Conservation (phyloP, 2,888 invertebrate genomes). For the Lasius platythorax region DNA sequence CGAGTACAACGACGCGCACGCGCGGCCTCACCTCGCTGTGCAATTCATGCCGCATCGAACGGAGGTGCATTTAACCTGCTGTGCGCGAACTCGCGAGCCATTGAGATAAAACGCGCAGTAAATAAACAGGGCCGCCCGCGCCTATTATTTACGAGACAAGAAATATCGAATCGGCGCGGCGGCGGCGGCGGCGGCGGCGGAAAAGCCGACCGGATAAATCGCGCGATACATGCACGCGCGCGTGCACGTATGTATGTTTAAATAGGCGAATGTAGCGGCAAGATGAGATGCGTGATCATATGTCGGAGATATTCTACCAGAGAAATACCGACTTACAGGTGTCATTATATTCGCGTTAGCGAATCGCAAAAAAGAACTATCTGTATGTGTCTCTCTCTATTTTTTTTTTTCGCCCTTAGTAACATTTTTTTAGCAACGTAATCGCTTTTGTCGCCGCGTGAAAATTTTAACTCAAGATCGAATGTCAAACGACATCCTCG, state of each 20-base stretch:
- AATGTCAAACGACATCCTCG: neutral
- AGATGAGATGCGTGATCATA: slow-evolving; percentile 69
- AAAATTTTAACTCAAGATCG: slow-evolving; percentile 13
- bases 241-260: slow-evolving; percentile 32
- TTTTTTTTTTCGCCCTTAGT: neutral
- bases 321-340: slow-evolving; percentile 71
- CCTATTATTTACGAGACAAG: slow-evolving; percentile 61
- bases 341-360: slow-evolving; percentile 79
- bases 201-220: slow-evolving; percentile 39
- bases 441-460: slow-evolving; percentile 26
- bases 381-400: neutral
- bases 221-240: slow-evolving; percentile 24
- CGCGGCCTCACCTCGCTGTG: slow-evolving; percentile 41
- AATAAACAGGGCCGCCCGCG: slow-evolving; percentile 61
- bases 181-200: neutral
- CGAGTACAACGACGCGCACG: slow-evolving; percentile 34
- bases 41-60: slow-evolving; percentile 58
- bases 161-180: slow-evolving; percentile 54
- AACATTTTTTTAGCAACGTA: slow-evolving; percentile 3
- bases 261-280: neutral
- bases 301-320: slow-evolving; percentile 65
- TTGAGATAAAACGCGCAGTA: slow-evolving; percentile 66
- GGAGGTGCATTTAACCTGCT: slow-evolving; percentile 54
- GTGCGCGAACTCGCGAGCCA: slow-evolving; percentile 46
- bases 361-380: slow-evolving; percentile 30